phyloP scores from a whole-genome alignment of 2,888 invertebrate species.

The Acrobasis repandana region DNA sequence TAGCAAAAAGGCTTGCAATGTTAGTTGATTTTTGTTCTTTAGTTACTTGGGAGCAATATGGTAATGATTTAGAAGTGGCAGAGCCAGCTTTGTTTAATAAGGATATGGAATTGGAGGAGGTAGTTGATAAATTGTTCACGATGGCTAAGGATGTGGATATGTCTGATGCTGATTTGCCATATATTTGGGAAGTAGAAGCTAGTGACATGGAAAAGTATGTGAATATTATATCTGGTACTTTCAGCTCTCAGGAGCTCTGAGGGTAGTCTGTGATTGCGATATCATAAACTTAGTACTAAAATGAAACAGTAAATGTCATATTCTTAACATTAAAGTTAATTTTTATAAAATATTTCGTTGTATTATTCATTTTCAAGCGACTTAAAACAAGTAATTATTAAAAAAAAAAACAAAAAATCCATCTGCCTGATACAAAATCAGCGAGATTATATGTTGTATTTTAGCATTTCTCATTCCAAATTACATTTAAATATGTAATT shows the following conservation, averaged over 20 bases:
- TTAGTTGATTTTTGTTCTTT: not conserved
- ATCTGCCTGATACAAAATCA: too few species aligned
- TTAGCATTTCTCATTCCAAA: too few species aligned
- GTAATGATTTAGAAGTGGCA: not conserved
- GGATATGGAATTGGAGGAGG: constrained; percentile 20
- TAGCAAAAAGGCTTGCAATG: not conserved
- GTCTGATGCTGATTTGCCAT: not conserved
- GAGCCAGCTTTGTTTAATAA: constrained; percentile 18
- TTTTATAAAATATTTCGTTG: too few species aligned
- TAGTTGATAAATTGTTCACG: constrained; percentile 17
- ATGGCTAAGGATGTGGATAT: constrained; percentile 4
- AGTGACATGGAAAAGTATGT: not conserved
- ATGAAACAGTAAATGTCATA: too few species aligned
- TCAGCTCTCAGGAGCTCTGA: not conserved
- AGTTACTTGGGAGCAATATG: constrained; percentile 1
- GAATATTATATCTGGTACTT: not conserved
- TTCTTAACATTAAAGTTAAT: too few species aligned
- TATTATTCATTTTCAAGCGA: too few species aligned
- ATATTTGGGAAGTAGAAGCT: not conserved
- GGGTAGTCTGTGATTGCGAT: too few species aligned
- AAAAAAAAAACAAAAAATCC: too few species aligned
- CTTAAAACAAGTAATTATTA: too few species aligned
- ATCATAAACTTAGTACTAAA: too few species aligned
- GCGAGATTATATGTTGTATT: too few species aligned
- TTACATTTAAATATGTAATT: too few species aligned